Evolutionary conservation across 2,888 invertebrate genomes (phyloP).

Genomic region (Cataglyphis altisquamis): DNA sequence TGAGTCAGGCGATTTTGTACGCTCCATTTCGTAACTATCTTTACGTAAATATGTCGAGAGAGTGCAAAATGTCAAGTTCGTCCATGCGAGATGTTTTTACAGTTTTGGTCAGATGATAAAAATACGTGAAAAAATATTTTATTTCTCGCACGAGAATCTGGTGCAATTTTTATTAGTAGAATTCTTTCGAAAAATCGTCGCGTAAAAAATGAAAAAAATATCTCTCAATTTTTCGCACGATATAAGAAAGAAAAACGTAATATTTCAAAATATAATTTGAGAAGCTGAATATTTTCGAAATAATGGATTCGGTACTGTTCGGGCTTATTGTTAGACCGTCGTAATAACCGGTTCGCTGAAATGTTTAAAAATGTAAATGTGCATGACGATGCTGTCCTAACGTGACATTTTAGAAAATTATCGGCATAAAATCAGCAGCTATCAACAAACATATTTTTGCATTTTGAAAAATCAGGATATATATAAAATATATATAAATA

Average conservation of each 20-base stretch:
- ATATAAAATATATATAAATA: background rate
- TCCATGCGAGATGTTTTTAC: conserved; percentile 49
- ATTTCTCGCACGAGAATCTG: background rate
- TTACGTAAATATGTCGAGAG: conserved; percentile 63
- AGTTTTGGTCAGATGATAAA: conserved; percentile 52
- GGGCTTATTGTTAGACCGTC: background rate
- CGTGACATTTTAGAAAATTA: background rate
- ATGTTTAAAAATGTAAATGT: background rate
- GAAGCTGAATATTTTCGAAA: background rate
- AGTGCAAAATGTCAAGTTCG: conserved; percentile 59
- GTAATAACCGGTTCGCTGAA: background rate
- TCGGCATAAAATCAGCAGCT: background rate
- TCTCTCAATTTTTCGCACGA: background rate
- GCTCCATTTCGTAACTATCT: conserved; percentile 60
- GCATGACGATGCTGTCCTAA: background rate
- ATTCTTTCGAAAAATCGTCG: conserved; percentile 1
- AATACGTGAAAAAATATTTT: conserved; percentile 15
- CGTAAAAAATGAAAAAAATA: background rate
- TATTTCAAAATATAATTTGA: background rate
- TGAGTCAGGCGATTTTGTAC: conserved; percentile 47
- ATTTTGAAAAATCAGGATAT: background rate
- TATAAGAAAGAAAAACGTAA: background rate
- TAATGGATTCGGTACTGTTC: background rate
- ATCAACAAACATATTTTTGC: background rate
- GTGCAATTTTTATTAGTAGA: background rate